Conservation (phyloP, 2,113 vertebrate species). For the Microcebus jonahi region DNA sequence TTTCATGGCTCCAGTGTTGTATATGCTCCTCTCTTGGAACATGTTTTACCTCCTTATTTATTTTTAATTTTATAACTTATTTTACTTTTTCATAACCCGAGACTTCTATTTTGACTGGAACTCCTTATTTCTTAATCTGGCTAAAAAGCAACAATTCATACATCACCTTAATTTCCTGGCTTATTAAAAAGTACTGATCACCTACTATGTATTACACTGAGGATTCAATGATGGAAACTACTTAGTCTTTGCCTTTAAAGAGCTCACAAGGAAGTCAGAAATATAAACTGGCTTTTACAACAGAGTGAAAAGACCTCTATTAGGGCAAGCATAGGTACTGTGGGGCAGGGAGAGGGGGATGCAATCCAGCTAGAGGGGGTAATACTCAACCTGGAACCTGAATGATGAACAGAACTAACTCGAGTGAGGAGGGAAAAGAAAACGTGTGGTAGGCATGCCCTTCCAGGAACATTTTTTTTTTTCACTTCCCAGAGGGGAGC, state of each 20-base stretch:
- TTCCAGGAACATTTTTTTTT: background rate
- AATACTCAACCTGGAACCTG: background rate
- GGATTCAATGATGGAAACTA: background rate
- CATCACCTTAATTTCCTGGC: background rate
- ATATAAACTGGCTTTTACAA: too few species aligned
- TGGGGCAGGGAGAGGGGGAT: background rate
- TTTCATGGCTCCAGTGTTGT: rapidly evolving
- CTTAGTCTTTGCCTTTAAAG: background rate
- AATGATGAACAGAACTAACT: background rate
- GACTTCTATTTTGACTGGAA: too few species aligned
- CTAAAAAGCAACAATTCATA: background rate
- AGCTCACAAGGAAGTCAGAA: background rate
- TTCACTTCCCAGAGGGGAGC: background rate
- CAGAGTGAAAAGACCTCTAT: background rate
- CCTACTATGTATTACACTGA: background rate
- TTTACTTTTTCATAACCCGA: too few species aligned
- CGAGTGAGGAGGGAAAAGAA: background rate
- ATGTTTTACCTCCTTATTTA: background rate
- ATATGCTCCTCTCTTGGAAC: background rate
- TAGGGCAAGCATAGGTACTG: background rate
- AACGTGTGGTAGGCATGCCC: too few species aligned
- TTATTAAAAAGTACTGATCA: background rate
- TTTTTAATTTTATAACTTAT: too few species aligned
- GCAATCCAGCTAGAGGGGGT: background rate
- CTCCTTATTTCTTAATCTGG: background rate